Evolutionary conservation across 64 coral and sea anemone genomes (phyloP).

Genomic region (Pocillopora damicornis): DNA sequence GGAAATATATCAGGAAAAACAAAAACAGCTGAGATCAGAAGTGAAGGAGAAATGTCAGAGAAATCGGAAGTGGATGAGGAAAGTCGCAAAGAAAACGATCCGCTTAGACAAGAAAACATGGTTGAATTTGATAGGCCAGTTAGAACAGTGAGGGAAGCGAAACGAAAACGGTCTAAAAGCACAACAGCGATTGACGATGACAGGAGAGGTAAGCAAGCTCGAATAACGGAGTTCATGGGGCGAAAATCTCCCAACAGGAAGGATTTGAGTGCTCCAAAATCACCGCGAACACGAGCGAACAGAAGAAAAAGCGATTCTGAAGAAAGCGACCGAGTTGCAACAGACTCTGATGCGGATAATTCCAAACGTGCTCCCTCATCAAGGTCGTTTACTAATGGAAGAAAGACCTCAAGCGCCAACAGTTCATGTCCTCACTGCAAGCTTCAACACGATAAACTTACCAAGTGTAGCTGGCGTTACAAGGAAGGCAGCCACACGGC

Average conservation of each 20-base stretch:
- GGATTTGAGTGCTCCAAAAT: not conserved
- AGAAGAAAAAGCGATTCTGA: constrained; percentile 9
- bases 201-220: constrained; percentile 1
- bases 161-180: constrained; percentile 31
- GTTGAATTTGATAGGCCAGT: not conserved
- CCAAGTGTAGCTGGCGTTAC: not conserved
- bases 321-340: constrained; percentile 21
- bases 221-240: constrained; percentile 25
- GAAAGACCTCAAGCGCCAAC: not conserved
- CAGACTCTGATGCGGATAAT: constrained; percentile 20
- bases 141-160: not conserved
- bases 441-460: constrained; percentile 42
- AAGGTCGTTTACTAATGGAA: constrained; percentile 27
- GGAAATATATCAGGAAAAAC: not conserved
- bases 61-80: constrained; percentile 37
- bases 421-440: constrained; percentile 55
- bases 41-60: not conserved
- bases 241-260: constrained; percentile 9
- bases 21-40: not conserved
- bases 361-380: constrained; percentile 4
- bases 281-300: not conserved
- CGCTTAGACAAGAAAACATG: constrained; percentile 22
- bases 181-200: not conserved
- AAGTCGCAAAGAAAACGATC: constrained; percentile 40
- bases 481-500: not conserved